Conservation (phyloP, 2,888 invertebrate species). For the Tachystola acroxantha region DNA sequence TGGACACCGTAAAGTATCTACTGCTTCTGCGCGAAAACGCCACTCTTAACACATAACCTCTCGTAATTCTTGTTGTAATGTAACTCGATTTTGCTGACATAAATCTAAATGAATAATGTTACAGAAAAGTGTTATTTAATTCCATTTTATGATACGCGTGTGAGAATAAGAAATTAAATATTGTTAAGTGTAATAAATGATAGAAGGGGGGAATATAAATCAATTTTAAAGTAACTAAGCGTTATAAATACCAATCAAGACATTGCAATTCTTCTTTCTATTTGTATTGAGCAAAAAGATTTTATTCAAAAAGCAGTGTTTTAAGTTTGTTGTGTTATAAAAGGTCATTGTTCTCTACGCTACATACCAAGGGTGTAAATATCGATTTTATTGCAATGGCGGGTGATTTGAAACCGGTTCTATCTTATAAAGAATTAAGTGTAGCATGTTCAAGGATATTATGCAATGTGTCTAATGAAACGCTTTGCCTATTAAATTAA, state of each 20-base stretch:
- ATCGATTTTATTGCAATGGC: slow-evolving; percentile 62
- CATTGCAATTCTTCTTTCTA: too few species aligned
- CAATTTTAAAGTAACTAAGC: too few species aligned
- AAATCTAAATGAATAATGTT: slow-evolving; percentile 6
- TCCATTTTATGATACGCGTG: too few species aligned
- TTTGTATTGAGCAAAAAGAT: too few species aligned
- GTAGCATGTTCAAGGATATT: too few species aligned
- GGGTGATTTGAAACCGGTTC: slow-evolving; percentile 48
- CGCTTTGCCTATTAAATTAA: too few species aligned
- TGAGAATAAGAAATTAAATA: too few species aligned
- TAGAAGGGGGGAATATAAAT: background rate
- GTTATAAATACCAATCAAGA: too few species aligned
- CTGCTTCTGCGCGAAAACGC: slow-evolving; percentile 58
- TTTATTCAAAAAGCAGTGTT: background rate
- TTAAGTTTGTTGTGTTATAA: slow-evolving; percentile 12
- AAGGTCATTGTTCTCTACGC: slow-evolving; percentile 56
- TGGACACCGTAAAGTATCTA: slow-evolving; percentile 24
- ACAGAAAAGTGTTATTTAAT: background rate
- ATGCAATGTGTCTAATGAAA: too few species aligned
- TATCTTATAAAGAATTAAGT: background rate
- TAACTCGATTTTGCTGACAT: slow-evolving; percentile 23
- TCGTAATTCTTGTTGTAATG: slow-evolving; percentile 34
- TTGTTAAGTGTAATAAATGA: too few species aligned
- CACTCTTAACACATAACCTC: slow-evolving; percentile 63
- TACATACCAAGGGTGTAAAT: slow-evolving; percentile 41